Evolutionary conservation across 92 coral and sea anemone genomes (phyloP), one percentile per base, ranked within the genome.

Genomic region (Heliopora coerulea): DNA sequence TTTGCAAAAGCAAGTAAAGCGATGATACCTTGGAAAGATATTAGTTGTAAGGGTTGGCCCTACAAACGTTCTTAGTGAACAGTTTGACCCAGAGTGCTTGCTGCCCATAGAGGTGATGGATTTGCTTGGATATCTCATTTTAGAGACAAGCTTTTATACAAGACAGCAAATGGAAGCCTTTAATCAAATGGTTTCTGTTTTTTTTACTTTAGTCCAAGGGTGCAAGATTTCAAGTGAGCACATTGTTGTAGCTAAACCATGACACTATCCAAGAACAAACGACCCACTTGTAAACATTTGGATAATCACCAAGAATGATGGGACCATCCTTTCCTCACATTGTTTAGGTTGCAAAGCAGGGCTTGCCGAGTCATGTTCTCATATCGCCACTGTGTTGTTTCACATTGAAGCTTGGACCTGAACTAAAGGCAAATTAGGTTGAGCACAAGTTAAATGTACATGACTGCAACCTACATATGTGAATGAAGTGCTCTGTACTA

Each of bases 121-220:
- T 21, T 62, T 81, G 64, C 34, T 81, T 18, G 37, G 62, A 3
- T 80, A 37, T 40, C 44, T 79, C n/a, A 84, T 79, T 21, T 56
- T 84, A 65, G 69, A 79, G 49, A 84, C 88, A 26, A 84, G 88
- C 60, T 65, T 72, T 50, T 84, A 84, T 66, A 79, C 80, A 15
- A 70, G 73, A 41, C 54, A 80, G 41, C 80, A 69, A 68, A 67
- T 85, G 73, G 82, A 85, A 65, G 84, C 81, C 15, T 84, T 48
- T 54, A 80, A 84, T 65, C 82, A 80, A 48, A 49, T 80, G 85
- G 85, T 85, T 40, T 80, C 79, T 7, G 86, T 82, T 18, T 85
- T 75, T 42, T 73, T 80, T 13, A 78, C 79, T 42, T 65, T 61
- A 59, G 89, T 81, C 49, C 63, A 69, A 75, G 89, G 89, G 18